Evolutionary conservation across 2,888 invertebrate species (phyloP).

Genomic region (Tortrix viridana): DNA sequence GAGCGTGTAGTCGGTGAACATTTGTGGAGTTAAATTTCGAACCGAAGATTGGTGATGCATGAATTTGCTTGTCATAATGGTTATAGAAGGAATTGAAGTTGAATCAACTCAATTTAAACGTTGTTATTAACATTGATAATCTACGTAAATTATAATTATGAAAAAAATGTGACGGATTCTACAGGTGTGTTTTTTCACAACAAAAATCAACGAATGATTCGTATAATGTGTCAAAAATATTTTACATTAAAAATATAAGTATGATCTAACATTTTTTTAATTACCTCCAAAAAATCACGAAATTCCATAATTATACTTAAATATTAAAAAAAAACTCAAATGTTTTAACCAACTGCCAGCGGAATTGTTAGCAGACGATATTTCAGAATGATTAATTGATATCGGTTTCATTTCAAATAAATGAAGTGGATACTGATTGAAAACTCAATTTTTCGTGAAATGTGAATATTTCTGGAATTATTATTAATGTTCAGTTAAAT

Average conservation of each 20-base stretch:
- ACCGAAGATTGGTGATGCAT: conserved; percentile 4
- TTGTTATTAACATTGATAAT: too few relatives aligned
- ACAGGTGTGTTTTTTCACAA: too few relatives aligned
- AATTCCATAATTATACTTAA: too few relatives aligned
- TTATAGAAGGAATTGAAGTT: too few relatives aligned
- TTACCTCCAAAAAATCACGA: too few relatives aligned
- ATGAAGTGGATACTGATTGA: conserved; percentile 25
- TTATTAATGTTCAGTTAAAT: not conserved
- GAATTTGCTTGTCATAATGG: not conserved
- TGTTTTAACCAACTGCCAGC: conserved; percentile 12
- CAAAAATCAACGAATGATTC: too few relatives aligned
- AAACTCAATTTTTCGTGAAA: conserved; percentile 12
- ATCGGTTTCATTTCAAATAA: conserved; percentile 19
- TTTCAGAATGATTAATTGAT: conserved; percentile 35
- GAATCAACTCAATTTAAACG: too few relatives aligned
- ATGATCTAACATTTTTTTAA: too few relatives aligned
- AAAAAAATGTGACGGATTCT: too few relatives aligned
- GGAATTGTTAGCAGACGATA: conserved; percentile 22
- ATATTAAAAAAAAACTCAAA: not conserved
- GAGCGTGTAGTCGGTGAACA: not conserved
- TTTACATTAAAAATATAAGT: too few relatives aligned
- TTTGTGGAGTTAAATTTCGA: not conserved
- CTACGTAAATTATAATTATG: too few relatives aligned
- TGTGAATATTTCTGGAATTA: conserved; percentile 4
- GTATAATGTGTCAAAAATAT: too few relatives aligned